These are phyloP conservation scores for Montipora capricornis DNA, from an alignment of 64 coral and sea anemone species.

Conservation along the genomic window DNA sequence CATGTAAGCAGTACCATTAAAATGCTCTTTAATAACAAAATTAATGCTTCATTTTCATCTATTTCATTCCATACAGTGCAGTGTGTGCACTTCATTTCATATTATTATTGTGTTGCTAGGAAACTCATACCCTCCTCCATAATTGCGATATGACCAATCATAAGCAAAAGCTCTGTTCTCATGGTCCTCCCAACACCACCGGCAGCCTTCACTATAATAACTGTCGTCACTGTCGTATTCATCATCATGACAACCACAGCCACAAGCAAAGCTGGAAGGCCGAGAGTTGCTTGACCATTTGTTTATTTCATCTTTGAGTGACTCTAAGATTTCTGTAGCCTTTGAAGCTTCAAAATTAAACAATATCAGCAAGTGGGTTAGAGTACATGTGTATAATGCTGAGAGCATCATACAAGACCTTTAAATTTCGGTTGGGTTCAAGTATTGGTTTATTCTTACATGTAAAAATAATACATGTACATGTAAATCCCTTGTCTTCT, in stretches of 20 bases:
- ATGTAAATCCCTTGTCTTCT: too few species aligned
- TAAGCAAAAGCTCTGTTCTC: background rate
- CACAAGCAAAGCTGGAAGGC: constrained; percentile 23
- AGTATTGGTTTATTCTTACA: too few species aligned
- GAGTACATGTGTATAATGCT: too few species aligned
- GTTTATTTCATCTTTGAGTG: background rate
- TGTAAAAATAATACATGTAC: background rate
- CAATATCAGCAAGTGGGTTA: background rate
- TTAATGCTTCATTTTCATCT: too few species aligned
- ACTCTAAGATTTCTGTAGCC: constrained; percentile 8
- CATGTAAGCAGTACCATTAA: too few species aligned
- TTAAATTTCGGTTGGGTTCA: too few species aligned
- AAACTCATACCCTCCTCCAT: constrained; percentile 18
- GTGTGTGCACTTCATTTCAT: too few species aligned
- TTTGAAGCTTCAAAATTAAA: background rate
- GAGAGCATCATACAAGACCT: too few species aligned
- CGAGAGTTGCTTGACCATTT: background rate
- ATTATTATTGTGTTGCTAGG: too few species aligned
- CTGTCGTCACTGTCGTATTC: constrained; percentile 46
- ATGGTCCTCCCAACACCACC: constrained; percentile 21
- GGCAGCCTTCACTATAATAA: constrained; percentile 11
- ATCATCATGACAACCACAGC: constrained; percentile 16
- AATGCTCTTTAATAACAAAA: too few species aligned
- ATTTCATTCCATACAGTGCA: too few species aligned
- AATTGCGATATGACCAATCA: background rate